Base-by-base conservation (phyloP, 2,888 invertebrate genomes). In the Pandemis corylana region DNA sequence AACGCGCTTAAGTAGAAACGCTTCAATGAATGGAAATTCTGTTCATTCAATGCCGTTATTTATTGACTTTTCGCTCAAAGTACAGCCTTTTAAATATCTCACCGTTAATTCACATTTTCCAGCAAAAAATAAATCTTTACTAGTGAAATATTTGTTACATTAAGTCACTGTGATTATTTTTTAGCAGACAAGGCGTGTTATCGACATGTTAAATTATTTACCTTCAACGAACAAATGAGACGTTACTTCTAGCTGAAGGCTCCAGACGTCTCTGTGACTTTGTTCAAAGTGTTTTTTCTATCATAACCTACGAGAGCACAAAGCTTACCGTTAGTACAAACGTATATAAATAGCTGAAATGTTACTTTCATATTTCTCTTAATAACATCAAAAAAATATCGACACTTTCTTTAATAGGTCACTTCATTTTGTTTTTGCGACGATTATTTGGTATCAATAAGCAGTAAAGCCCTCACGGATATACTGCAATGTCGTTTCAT, bases 1-100 rank as follows among this genome's bases (percentile, higher is more conserved):
- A 44, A 64, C 28, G 28, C 49, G 44, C 7, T 49, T 65, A 28
- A 65, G 49, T 46, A 65, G 13, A 65, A 65, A 65, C 46, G 7
- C 28, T 65, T n/a, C 65, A 36, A 7, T 49, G 65, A 65, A 65
- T 28, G 49, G 46, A 59, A 59, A 28, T 28, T 49, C 28, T 5
- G 12, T 28, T 20, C 64, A 13, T 64, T 12, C 20, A 62, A 41
- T 62, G 62, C 41, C 10, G 5, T 62, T 41, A 62, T 62, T 62
- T 62, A 62, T 62, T 41, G 62, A 62, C 62, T 36, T n/a, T 62
- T 41, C 62, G 3, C 13, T 7, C n/a, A 42, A 62, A 62, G 41
- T 41, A 41, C 41, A 62, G 41, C 42, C 41, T 62, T 62, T 59
- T 59, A 28, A 59, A 59, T 59, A 10, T 12, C 10, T 12, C 28